Evolutionary conservation across 2,888 invertebrate species (phyloP).

Genomic region (Cephus rjabovi): DNA sequence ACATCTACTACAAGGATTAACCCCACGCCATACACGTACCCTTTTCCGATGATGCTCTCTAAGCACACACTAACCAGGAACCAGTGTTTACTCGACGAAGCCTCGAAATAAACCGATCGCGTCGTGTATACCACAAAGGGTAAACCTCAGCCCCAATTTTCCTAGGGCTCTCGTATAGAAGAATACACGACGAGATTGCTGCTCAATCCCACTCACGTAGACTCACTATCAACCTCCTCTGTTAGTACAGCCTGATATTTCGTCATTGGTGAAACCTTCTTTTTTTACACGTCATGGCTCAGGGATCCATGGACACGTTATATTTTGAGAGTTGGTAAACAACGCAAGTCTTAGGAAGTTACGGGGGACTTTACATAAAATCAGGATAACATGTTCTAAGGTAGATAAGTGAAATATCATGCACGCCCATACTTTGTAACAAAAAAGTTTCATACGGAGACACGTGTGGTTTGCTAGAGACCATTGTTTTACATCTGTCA

Average conservation of each 20-base stretch:
- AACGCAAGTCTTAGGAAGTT: too few species aligned
- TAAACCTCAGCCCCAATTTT: not conserved
- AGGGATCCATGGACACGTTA: too few species aligned
- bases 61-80: not conserved
- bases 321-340: too few species aligned
- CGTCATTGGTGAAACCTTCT: too few species aligned
- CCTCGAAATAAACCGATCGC: slow-evolving; percentile 43
- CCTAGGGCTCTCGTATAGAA: not conserved
- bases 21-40: not conserved
- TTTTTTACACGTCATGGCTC: too few species aligned
- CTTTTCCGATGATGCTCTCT: slow-evolving; percentile 2
- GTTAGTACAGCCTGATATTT: not conserved
- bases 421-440: too few species aligned
- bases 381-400: too few species aligned
- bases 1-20: slow-evolving; percentile 2
- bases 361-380: too few species aligned
- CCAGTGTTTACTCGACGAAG: slow-evolving; percentile 23
- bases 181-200: not conserved
- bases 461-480: too few species aligned
- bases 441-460: too few species aligned
- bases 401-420: too few species aligned
- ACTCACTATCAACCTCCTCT: not conserved
- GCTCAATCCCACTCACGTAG: not conserved
- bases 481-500: too few species aligned
- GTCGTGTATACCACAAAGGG: slow-evolving; percentile 1